These are phyloP conservation scores for Labeo calbasu DNA, from an alignment of 2,797 vertebrate species.

Conservation along the genomic window DNA sequence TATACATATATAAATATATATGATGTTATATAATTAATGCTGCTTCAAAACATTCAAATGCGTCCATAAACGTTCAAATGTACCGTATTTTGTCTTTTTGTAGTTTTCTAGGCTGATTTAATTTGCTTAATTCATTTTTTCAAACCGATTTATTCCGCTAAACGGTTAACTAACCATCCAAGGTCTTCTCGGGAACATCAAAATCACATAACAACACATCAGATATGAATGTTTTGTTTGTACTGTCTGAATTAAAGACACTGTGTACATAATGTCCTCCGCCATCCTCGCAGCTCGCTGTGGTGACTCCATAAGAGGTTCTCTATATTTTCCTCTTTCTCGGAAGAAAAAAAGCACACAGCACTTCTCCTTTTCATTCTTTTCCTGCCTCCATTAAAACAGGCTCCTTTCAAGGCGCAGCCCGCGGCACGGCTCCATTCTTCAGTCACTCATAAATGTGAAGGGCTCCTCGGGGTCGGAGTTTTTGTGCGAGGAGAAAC, in stretches of 20 bases:
- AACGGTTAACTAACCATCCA: neutral
- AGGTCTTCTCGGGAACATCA: too few species aligned
- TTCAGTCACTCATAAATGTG: constrained; percentile 62
- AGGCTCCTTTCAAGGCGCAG: constrained; percentile 72
- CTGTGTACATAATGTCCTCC: constrained; percentile 21
- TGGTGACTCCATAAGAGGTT: constrained; percentile 50
- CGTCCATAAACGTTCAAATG: too few species aligned
- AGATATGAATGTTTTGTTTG: constrained; percentile 44
- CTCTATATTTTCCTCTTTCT: constrained; percentile 45
- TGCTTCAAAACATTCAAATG: neutral
- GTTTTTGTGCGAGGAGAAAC: constrained; percentile 72
- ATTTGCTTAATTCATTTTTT: neutral
- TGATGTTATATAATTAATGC: neutral
- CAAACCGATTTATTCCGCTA: neutral
- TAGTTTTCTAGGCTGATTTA: neutral
- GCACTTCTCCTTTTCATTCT: constrained; percentile 67
- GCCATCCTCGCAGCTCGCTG: constrained; percentile 25
- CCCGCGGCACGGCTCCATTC: constrained; percentile 68
- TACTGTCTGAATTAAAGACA: constrained; percentile 16
- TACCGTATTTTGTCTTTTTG: neutral
- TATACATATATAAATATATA: neutral
- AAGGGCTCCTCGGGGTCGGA: constrained; percentile 64
- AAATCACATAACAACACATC: neutral
- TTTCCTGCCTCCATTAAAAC: constrained; percentile 71
- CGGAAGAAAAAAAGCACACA: constrained; percentile 60